A percentile compares a stretch with the other conserved stretches of the same genome.
Evolutionary conservation across 2,888 invertebrate genomes (phyloP).

Genomic region (Helobdella robusta): DNA sequence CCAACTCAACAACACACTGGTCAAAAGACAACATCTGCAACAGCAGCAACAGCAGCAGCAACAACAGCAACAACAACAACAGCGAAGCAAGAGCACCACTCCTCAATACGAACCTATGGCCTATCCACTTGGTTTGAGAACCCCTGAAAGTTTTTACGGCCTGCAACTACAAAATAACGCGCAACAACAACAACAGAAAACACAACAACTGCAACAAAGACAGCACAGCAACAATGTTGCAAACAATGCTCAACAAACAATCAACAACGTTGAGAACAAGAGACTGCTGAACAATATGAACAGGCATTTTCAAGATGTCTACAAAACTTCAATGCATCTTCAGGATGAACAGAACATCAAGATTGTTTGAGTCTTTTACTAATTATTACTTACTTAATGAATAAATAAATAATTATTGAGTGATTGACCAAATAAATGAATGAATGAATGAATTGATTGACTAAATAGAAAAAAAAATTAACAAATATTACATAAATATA

Average conservation of each 20-base stretch:
- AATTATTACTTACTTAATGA: neutral
- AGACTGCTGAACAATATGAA: no score
- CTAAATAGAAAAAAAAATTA: neutral
- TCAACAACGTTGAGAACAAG: no score
- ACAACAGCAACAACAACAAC: neutral
- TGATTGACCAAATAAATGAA: neutral
- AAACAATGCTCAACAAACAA: no score
- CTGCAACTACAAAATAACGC: neutral
- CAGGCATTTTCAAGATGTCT: no score
- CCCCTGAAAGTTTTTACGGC: slow-evolving; percentile 15
- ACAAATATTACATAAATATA: neutral
- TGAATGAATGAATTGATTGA: neutral
- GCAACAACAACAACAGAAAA: slow-evolving; percentile 9
- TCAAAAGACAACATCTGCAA: neutral
- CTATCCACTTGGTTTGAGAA: slow-evolving; percentile 22
- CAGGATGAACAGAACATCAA: no score
- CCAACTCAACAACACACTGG: neutral
- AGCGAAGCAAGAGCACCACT: neutral
- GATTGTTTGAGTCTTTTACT: no score
- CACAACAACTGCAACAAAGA: neutral
- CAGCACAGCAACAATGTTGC: no score
- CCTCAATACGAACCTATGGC: slow-evolving; percentile 16
- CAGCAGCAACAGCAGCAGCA: slow-evolving; percentile 12
- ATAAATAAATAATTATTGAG: neutral
- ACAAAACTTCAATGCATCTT: no score